Conservation (phyloP, 2,113 vertebrate genomes). For the Thryonomys swinderianus region DNA sequence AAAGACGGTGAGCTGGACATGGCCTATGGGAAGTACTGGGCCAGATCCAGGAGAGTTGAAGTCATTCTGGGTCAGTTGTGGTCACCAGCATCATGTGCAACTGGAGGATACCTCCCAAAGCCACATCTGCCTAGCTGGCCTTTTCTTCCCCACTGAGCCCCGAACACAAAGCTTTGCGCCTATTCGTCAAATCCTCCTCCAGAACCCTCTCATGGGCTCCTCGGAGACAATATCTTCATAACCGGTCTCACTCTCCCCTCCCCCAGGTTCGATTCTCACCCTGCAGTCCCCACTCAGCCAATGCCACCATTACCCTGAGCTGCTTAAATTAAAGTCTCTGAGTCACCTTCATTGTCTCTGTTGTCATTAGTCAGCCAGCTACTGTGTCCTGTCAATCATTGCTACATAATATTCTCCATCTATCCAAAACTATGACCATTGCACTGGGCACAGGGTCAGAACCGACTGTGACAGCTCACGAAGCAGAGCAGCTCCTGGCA, state of each 20-base stretch:
- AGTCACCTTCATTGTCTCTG: neutral
- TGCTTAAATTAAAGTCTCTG: neutral
- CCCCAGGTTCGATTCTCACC: neutral
- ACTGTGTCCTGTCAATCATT: neutral
- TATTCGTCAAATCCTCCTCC: neutral
- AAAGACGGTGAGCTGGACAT: neutral
- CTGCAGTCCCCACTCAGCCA: neutral
- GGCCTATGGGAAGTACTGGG: neutral
- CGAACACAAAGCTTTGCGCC: neutral
- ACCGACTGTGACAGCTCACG: neutral
- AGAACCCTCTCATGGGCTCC: neutral
- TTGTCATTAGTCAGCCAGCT: neutral
- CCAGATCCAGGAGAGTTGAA: neutral
- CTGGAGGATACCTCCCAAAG: neutral
- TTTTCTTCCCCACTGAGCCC: neutral
- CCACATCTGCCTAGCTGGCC: neutral
- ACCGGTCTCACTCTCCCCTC: neutral
- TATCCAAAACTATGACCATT: neutral
- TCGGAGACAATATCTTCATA: neutral
- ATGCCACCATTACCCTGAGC: neutral
- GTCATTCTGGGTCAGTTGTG: neutral
- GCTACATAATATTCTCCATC: neutral
- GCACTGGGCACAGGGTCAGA: neutral
- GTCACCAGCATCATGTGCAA: neutral
- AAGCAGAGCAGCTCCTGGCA: neutral